These are phyloP conservation scores for Catharus minimus DNA, from an alignment of 2,113 vertebrate species.

Conservation along the genomic window DNA sequence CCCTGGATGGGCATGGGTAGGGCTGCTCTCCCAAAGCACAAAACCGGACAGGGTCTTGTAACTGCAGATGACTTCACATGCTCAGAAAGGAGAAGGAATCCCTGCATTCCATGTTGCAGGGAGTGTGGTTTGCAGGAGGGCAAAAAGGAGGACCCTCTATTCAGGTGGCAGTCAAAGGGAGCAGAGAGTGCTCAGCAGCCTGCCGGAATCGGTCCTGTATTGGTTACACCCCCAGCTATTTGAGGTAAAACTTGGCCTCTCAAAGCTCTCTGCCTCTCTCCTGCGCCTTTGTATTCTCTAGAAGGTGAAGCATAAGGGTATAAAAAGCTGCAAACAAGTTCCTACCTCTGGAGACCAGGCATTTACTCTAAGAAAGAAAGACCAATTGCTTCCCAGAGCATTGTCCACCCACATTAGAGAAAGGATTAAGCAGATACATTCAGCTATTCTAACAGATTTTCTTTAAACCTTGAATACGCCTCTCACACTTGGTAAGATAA, in stretches of 20 bases:
- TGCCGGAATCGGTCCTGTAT: not conserved
- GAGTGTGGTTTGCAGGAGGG: not conserved
- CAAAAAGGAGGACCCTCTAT: not conserved
- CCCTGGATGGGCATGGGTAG: accelerated
- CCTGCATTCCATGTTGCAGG: not conserved
- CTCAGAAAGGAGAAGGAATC: not conserved
- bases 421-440: conserved; percentile 98
- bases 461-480: conserved; percentile 92
- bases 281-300: conserved; percentile 79
- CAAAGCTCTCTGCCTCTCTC: conserved; percentile 55
- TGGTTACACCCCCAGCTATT: conserved; percentile 58
- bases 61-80: accelerated
- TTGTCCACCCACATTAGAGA: conserved; percentile 95
- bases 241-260: conserved; percentile 54
- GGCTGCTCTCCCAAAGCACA: not conserved
- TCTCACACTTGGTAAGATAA: conserved; percentile 97
- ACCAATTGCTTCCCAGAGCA: conserved; percentile 86
- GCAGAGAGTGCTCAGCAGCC: not conserved
- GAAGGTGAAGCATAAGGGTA: conserved; percentile 83
- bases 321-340: conserved; percentile 86
- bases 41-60: not conserved
- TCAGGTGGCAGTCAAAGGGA: conserved; percentile 31
- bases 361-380: conserved; percentile 86
- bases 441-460: conserved; percentile 98
- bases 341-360: conserved; percentile 83